Conservation (phyloP, 1,140 invertebrate genomes). For the Mamestra configurata region DNA sequence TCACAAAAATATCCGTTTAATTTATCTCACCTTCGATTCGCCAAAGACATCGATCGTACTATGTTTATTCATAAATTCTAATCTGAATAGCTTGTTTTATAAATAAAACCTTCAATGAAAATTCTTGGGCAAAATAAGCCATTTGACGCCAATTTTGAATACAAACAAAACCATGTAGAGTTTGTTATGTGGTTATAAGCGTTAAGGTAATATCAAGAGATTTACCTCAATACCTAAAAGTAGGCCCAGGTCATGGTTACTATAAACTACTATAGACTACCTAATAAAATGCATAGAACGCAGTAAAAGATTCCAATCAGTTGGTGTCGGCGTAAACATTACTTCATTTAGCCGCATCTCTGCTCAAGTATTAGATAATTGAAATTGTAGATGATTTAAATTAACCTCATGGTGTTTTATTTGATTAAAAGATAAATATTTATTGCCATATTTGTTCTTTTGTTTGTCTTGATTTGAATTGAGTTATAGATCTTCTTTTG, state of each 20-base stretch:
- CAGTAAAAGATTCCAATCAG: constrained; percentile 16
- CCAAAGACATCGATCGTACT: constrained; percentile 2
- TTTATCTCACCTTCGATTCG: neutral
- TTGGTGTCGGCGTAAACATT: neutral
- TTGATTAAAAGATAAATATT: constrained; percentile 27
- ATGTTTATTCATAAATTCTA: constrained; percentile 40
- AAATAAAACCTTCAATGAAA: constrained; percentile 20
- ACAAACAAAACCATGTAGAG: constrained; percentile 40
- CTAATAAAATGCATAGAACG: constrained; percentile 25
- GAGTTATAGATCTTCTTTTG: constrained; percentile 32
- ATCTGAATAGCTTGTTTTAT: constrained; percentile 19
- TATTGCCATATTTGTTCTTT: constrained; percentile 15
- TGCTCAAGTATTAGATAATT: neutral
- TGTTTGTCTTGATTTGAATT: constrained; percentile 15
- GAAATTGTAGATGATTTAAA: constrained; percentile 15
- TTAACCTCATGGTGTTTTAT: neutral
- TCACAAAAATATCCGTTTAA: neutral
- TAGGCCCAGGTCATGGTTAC: constrained; percentile 24
- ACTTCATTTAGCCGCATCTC: neutral
- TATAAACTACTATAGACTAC: constrained; percentile 6
- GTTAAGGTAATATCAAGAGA: constrained; percentile 47
- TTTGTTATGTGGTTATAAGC: constrained; percentile 6
- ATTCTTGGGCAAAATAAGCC: constrained; percentile 33
- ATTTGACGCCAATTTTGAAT: constrained; percentile 50
- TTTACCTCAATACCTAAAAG: constrained; percentile 56